phyloP scores from a whole-genome alignment of 1,140 invertebrate species.

The Grapholita molesta region DNA sequence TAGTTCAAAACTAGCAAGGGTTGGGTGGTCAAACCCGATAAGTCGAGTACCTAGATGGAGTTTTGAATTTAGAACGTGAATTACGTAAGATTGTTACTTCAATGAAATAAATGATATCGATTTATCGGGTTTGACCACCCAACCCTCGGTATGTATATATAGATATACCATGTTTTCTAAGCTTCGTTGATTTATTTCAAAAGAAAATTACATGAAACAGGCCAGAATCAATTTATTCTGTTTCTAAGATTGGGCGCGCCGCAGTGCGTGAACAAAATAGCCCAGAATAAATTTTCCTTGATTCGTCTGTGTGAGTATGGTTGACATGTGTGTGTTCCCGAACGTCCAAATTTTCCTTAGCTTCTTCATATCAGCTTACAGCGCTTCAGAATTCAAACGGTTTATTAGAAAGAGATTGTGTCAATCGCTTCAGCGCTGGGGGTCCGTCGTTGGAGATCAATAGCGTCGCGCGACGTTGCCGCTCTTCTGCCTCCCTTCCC shows the following conservation, averaged over 20 bases:
- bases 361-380: too few species aligned
- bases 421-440: slow-evolving; percentile 27
- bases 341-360: slow-evolving; percentile 5
- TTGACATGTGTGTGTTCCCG: not conserved
- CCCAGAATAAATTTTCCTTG: not conserved
- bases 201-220: not conserved
- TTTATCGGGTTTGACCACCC: too few species aligned
- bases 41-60: too few species aligned
- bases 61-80: too few species aligned
- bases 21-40: too few species aligned
- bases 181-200: not conserved
- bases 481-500: slow-evolving; percentile 35
- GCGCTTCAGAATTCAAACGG: slow-evolving; percentile 1
- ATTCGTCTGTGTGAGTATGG: not conserved
- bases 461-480: slow-evolving; percentile 56
- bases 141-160: too few species aligned
- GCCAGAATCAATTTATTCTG: not conserved
- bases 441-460: slow-evolving; percentile 40
- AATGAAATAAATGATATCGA: too few species aligned
- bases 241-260: not conserved
- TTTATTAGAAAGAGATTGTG: slow-evolving; percentile 18
- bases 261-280: slow-evolving; percentile 5
- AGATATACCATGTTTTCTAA: too few species aligned
- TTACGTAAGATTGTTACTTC: too few species aligned
- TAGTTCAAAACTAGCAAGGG: too few species aligned